These are phyloP conservation scores for Pinna nobilis DNA, from an alignment of 1,140 invertebrate genomes.

Conservation along the genomic window DNA sequence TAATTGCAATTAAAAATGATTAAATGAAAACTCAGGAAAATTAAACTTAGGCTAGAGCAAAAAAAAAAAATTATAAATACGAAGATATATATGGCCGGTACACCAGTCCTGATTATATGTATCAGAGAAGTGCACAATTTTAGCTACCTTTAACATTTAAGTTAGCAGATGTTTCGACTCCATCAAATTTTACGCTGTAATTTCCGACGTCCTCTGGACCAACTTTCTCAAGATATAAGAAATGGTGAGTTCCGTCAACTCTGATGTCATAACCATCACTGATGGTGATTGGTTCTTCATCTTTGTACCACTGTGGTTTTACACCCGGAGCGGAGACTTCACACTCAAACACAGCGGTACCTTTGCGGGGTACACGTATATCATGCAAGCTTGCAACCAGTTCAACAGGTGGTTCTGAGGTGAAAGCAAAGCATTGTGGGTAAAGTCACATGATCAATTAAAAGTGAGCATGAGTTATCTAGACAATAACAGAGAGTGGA, in stretches of 20 bases:
- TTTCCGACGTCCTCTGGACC: constrained; percentile 34
- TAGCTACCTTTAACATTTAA: constrained; percentile 39
- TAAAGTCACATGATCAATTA: too few species aligned
- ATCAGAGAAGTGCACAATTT: too few species aligned
- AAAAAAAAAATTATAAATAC: too few species aligned
- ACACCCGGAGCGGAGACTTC: constrained; percentile 83
- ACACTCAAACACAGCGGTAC: constrained; percentile 80
- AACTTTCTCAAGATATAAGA: constrained; percentile 43
- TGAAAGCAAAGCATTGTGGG: constrained; percentile 12
- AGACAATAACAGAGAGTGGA: too few species aligned
- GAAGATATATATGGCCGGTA: not conserved
- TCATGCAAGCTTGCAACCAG: constrained; percentile 67
- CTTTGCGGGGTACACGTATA: constrained; percentile 77
- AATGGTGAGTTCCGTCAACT: constrained; percentile 53
- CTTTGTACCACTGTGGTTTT: constrained; percentile 89
- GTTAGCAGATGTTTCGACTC: constrained; percentile 24
- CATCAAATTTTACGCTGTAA: constrained; percentile 40
- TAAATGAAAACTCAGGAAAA: too few species aligned
- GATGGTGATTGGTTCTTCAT: constrained; percentile 77
- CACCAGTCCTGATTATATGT: not conserved
- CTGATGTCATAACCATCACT: constrained; percentile 84
- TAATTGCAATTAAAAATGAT: too few species aligned
- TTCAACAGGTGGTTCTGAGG: constrained; percentile 46
- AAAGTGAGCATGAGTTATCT: too few species aligned
- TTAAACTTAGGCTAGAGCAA: too few species aligned